These are phyloP conservation scores for Drosophila carrolli DNA, from an alignment of 1,140 invertebrate species.

Conservation along the genomic window DNA sequence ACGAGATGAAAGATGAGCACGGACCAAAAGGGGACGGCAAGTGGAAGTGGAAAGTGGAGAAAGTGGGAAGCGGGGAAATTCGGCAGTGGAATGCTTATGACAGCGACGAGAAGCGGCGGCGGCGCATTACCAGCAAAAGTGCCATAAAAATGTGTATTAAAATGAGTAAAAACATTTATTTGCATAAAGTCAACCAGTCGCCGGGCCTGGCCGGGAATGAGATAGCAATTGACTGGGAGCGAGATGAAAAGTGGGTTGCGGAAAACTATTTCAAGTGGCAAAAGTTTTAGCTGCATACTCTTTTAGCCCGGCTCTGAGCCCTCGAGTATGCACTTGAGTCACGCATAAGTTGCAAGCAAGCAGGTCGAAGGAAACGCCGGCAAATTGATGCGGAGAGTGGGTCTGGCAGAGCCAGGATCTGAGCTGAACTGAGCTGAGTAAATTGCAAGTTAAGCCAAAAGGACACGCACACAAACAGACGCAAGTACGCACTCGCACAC, in stretches of 20 bases:
- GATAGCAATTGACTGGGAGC: constrained; percentile 53
- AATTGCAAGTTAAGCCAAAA: constrained; percentile 80
- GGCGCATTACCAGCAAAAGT: constrained; percentile 72
- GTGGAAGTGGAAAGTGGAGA: neutral
- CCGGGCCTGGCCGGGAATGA: constrained; percentile 18
- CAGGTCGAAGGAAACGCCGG: constrained; percentile 61
- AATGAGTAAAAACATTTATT: constrained; percentile 83
- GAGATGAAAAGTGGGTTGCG: constrained; percentile 42
- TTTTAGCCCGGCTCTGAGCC: constrained; percentile 67
- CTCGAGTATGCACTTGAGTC: constrained; percentile 79
- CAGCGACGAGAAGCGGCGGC: constrained; percentile 49
- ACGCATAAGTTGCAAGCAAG: constrained; percentile 79
- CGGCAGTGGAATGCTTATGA: constrained; percentile 24
- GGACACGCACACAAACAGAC: constrained; percentile 55
- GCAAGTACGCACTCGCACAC: neutral
- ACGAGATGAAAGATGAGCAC: constrained; percentile 70
- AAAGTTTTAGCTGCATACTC: constrained; percentile 80
- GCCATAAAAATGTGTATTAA: constrained; percentile 83
- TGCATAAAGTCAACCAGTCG: constrained; percentile 72
- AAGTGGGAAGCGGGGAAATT: neutral
- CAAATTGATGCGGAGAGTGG: neutral
- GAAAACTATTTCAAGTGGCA: constrained; percentile 78
- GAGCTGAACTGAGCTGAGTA: constrained; percentile 39
- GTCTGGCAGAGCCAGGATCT: neutral
- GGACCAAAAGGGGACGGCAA: constrained; percentile 1